Base-by-base conservation (phyloP, 1,140 invertebrate genomes). In the Chrysoperla carnea region DNA sequence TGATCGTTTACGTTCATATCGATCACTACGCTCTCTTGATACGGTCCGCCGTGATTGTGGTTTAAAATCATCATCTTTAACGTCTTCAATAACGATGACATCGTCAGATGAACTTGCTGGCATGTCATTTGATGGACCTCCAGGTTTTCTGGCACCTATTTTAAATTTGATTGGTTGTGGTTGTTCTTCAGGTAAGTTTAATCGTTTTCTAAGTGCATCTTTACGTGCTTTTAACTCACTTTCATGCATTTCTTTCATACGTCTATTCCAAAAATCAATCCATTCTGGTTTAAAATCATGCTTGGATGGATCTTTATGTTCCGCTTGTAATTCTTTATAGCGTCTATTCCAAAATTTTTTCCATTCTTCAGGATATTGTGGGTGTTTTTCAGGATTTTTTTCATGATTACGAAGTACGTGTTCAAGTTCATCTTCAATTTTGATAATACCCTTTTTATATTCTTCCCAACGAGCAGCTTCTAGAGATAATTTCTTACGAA, bases 261-360 rank as follows among this genome's bases (percentile, higher is more conserved):
- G 67, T 42, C 73, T 72, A 52, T 80, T 83, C 84, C 84, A 89
- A 52, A 73, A 85, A 29, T 71, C 61, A 36, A 86, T 85, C 84
- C 84, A 89, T 50, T 88, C 84, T 0, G 83, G 81, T 51, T 85
- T 87, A 52, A 83, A 87, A 52, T 89, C 83, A 54, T 86, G 74
- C 36, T 75, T 78, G 31, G 72, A 69, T 0, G 81, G 75, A 59
- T 87, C 81, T 53, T 77, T 77, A 33, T 78, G 79, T 57, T 80
- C 77, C 7, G 68, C 61, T 56, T 83, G 77, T 36, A 87, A 61
- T 56, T 87, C 81, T 55, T 85, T 85, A 54, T 85, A 86, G 0
- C 81, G 70, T 6, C 70, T 62, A 51, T 82, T 83, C 81, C 81
- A 85, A 54, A 85, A 86, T 52, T 76, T 78, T 52, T 86, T 86